A percentile compares a stretch with the other conserved stretches of the same genome.
Evolutionary conservation across 2,888 invertebrate species (phyloP).

Genomic region (Apamea epomidion): DNA sequence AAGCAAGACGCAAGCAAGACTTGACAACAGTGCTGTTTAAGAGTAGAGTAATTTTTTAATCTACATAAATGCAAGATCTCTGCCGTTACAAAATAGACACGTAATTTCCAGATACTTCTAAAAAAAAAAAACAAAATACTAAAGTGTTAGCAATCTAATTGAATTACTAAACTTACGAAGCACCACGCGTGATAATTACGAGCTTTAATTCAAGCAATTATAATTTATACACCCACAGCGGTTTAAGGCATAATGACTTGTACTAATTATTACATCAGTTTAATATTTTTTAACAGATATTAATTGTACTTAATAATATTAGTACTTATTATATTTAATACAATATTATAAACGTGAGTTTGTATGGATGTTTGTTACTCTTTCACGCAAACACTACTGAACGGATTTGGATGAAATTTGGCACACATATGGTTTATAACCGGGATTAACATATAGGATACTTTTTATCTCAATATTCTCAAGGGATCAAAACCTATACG

Average conservation of each 20-base stretch:
- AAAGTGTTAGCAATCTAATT: conserved; percentile 11
- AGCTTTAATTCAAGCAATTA: conserved; percentile 33
- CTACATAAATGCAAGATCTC: too few relatives aligned
- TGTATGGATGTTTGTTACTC: too few relatives aligned
- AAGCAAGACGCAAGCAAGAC: not conserved
- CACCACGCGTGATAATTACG: conserved; percentile 12
- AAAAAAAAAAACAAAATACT: conserved; percentile 4
- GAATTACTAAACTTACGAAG: conserved; percentile 20
- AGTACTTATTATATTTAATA: too few relatives aligned
- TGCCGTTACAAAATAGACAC: not conserved
- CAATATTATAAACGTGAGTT: too few relatives aligned
- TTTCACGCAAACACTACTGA: too few relatives aligned
- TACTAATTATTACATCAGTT: not conserved
- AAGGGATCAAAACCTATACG: too few relatives aligned
- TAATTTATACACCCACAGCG: conserved; percentile 4
- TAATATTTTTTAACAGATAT: not conserved
- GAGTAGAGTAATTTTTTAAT: not conserved
- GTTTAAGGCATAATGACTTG: conserved; percentile 20
- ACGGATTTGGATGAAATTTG: too few relatives aligned
- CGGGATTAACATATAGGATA: too few relatives aligned
- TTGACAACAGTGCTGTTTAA: not conserved
- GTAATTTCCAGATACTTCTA: not conserved
- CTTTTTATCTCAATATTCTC: too few relatives aligned
- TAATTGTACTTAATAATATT: too few relatives aligned
- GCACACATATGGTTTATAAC: too few relatives aligned